phyloP scores from a whole-genome alignment of 2,797 vertebrate species.

The Pelodytes ibericus region DNA sequence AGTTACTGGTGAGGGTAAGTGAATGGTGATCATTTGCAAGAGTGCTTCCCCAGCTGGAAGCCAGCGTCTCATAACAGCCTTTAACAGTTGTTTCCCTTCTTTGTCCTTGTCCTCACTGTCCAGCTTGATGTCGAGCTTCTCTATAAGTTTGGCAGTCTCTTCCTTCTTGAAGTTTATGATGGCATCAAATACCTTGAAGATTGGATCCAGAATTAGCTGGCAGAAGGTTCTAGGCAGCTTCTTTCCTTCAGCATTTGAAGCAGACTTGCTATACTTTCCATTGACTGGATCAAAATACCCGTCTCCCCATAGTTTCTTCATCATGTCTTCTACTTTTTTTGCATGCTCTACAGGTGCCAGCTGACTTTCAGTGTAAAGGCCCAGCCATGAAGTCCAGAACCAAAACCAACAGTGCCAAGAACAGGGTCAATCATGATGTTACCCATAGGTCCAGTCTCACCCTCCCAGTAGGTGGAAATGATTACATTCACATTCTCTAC shows the following conservation, averaged over 20 bases:
- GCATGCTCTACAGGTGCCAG: slow-evolving; percentile 76
- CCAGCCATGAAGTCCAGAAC: slow-evolving; percentile 92
- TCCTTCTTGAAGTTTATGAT: no score
- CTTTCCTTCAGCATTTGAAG: no score
- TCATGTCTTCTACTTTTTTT: no score
- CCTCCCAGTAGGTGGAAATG: slow-evolving; percentile 90
- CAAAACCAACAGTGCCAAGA: slow-evolving; percentile 89
- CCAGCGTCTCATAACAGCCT: slow-evolving; percentile 96
- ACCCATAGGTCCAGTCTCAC: slow-evolving; percentile 91
- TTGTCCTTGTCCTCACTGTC: slow-evolving; percentile 90
- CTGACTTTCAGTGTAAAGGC: no score
- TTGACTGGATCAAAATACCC: slow-evolving; percentile 82
- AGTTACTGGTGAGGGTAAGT: slow-evolving; percentile 92
- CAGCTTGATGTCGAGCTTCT: slow-evolving; percentile 91
- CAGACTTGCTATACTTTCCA: slow-evolving; percentile 84
- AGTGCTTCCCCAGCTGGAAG: slow-evolving; percentile 92
- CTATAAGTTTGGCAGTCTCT: no score
- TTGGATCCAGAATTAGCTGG: slow-evolving; percentile 88
- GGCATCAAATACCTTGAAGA: slow-evolving; percentile 96
- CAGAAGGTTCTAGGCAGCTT: slow-evolving; percentile 85
- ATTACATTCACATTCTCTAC: slow-evolving; percentile 94
- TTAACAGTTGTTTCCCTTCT: no score
- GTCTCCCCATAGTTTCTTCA: no score
- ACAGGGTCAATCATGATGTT: slow-evolving; percentile 91
- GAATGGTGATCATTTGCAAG: slow-evolving; percentile 97